Evolutionary conservation across 1,140 invertebrate genomes (phyloP).

Genomic region (Neuroterus valhalla): DNA sequence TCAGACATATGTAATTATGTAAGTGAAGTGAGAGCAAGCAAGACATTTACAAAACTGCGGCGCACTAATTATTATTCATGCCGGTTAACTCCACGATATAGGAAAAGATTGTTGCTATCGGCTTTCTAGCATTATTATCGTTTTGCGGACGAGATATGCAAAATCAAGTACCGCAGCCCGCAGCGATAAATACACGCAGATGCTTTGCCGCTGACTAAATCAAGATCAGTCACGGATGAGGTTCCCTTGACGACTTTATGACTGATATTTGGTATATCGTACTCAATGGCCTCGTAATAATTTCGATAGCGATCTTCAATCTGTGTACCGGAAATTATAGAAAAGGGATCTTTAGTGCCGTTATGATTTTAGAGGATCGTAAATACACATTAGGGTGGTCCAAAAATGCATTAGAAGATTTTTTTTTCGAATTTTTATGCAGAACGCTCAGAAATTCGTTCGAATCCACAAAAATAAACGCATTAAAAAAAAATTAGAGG

Average conservation of each 20-base stretch:
- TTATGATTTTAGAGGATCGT: constrained; percentile 14
- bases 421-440: too few species aligned
- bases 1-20: constrained; percentile 17
- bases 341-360: background rate
- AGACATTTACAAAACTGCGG: constrained; percentile 13
- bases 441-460: too few species aligned
- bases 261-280: constrained; percentile 23
- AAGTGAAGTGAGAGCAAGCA: constrained; percentile 20
- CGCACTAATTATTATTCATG: constrained; percentile 27
- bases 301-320: constrained; percentile 2
- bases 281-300: constrained; percentile 9
- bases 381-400: background rate
- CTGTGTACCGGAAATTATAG: constrained; percentile 12
- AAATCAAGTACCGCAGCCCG: constrained; percentile 26
- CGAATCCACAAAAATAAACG: too few species aligned
- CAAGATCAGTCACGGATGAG: constrained; percentile 29
- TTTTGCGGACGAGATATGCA: constrained; percentile 25
- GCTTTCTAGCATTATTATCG: constrained; percentile 31
- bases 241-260: constrained; percentile 26
- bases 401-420: too few species aligned
- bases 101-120: constrained; percentile 27
- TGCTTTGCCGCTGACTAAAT: constrained; percentile 21
- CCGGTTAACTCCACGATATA: constrained; percentile 19
- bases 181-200: background rate
- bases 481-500: too few species aligned